Base-by-base conservation (phyloP, 1,140 invertebrate genomes). In the Cherax destructor region DNA sequence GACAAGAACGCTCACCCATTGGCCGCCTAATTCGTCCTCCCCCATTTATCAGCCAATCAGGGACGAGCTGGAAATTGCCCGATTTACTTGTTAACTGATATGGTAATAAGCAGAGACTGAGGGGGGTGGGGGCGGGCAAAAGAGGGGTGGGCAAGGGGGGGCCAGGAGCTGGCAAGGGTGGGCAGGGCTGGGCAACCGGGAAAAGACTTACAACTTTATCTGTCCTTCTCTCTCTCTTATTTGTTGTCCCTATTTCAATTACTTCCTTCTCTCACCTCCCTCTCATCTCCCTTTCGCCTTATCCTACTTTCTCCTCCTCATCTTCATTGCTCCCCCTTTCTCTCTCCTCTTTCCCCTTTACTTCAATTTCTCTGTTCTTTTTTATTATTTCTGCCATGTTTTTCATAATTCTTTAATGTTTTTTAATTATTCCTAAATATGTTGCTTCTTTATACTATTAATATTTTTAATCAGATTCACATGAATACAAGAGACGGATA, bases 1-100 rank as follows among this genome's bases (percentile, higher is more conserved):
- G 89, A 91, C 89, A 91, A 86, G 52, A n/a, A 13, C 59, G 41
- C 83, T 79, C 89, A 76, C 89, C 83, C 89, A 85, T 86, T 86
- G 89, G 83, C 65, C 89, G 56, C 41, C 56, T 91, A 91, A 91
- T 91, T 91, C 89, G 89, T 91, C 76, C 89, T 80, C 56, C 69
- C 69, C 83, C 89, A 91, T 91, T 91, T 86, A 91, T 86, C 77
- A 91, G 89, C 89, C 89, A 91, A 91, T 91, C 89, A 91, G 89
- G 61, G 77, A 80, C 69, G 89, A 91, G 89, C 76, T 91, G 89
- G 89, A 91, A 91, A 91, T 91, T 91, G 89, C 72, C 89, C 83
- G 89, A 78, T 91, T 91, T 91, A 79, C 89, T 91, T 91, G 83
- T 85, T 86, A 85, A 80, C 89, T 91, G 89, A 91, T 91, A 91